These are phyloP conservation scores for Eilema griseolum DNA, from an alignment of 2,888 invertebrate genomes.

Conservation along the genomic window DNA sequence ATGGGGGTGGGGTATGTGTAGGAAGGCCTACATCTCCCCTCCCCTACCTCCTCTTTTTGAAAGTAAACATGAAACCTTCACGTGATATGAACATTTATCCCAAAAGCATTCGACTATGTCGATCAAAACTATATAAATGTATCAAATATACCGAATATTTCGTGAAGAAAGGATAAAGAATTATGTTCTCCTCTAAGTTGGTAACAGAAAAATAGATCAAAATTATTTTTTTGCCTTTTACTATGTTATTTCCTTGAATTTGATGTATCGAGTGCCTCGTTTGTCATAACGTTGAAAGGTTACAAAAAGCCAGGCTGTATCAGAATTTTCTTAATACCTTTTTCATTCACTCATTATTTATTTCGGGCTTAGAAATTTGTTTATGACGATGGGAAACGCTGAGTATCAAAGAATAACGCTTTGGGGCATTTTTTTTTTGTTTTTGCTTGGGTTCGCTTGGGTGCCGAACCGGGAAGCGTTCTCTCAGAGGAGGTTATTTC, in stretches of 20 bases:
- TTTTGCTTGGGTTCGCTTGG: no score
- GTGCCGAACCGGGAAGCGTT: no score
- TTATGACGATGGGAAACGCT: background rate
- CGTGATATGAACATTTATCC: background rate
- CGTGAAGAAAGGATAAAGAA: background rate
- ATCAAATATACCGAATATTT: background rate
- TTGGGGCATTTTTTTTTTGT: background rate
- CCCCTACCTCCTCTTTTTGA: background rate
- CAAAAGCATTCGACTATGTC: background rate
- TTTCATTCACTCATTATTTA: background rate
- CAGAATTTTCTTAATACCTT: background rate
- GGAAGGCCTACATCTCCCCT: background rate
- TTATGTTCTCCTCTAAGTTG: background rate
- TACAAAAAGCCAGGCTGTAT: slow-evolving; percentile 2
- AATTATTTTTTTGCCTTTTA: slow-evolving; percentile 1
- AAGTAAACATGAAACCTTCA: background rate
- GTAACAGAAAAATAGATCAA: slow-evolving; percentile 1
- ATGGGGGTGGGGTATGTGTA: background rate
- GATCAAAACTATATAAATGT: background rate
- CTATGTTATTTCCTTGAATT: background rate
- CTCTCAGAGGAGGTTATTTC: no score
- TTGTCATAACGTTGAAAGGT: slow-evolving; percentile 7
- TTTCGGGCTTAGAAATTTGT: background rate
- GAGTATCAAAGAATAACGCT: background rate
- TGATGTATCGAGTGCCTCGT: slow-evolving; percentile 2